A percentile compares a stretch with the other conserved stretches of the same genome.
Conservation (phyloP, 2,888 invertebrate species). For the Thumatha senex region DNA sequence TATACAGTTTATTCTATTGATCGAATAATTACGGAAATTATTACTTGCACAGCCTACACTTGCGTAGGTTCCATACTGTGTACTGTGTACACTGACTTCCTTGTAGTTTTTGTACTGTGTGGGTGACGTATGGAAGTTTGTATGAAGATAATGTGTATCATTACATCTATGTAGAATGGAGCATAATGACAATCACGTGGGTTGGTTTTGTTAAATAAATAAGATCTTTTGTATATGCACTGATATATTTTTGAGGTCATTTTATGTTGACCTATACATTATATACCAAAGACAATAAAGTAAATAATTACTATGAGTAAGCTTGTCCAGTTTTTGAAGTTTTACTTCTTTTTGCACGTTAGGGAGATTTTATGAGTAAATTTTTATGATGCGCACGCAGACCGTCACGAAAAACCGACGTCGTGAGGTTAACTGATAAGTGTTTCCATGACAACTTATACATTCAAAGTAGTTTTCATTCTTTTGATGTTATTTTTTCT, state of each 20-base stretch:
- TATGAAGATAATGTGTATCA: slow-evolving; percentile 3
- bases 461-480: too few relatives aligned
- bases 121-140: slow-evolving; percentile 21
- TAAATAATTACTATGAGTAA: too few relatives aligned
- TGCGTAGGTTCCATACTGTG: slow-evolving; percentile 18
- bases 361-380: too few relatives aligned
- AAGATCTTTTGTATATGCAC: background rate
- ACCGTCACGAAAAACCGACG: too few relatives aligned
- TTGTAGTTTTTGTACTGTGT: slow-evolving; percentile 16
- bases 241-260: background rate
- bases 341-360: too few relatives aligned
- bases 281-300: background rate
- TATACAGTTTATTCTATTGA: slow-evolving; percentile 4
- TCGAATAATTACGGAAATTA: slow-evolving; percentile 25
- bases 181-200: background rate
- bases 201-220: background rate
- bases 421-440: too few relatives aligned
- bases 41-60: background rate
- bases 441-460: too few relatives aligned
- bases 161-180: slow-evolving; percentile 3
- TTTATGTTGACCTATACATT: background rate
- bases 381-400: too few relatives aligned
- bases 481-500: too few relatives aligned
- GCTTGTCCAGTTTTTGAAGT: too few relatives aligned
- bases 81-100: slow-evolving; percentile 24